Evolutionary conservation across 1,140 invertebrate species (phyloP).

Genomic region (Anastrepha ludens): DNA sequence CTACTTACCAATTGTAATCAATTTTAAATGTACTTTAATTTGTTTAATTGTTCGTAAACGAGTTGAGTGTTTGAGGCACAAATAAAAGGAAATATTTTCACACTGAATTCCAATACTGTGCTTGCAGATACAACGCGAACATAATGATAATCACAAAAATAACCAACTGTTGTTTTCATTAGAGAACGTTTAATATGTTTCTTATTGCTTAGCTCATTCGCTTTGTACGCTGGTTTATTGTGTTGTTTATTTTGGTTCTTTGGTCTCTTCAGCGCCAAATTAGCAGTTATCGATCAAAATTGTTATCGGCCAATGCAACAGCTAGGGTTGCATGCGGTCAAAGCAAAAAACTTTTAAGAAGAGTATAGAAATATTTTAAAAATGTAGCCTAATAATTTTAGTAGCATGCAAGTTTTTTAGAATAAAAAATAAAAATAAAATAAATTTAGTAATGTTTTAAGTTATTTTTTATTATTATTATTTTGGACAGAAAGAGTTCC

Average conservation of each 20-base stretch:
- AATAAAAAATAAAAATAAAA: no score
- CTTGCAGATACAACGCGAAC: background rate
- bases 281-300: background rate
- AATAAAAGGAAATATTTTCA: background rate
- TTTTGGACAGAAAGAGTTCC: no score
- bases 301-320: background rate
- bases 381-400: no score
- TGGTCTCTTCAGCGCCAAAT: constrained; percentile 6
- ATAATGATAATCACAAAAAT: background rate
- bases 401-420: no score
- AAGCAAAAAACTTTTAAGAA: no score
- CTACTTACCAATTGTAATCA: constrained; percentile 13
- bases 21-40: background rate
- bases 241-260: constrained; percentile 26
- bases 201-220: background rate
- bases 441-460: no score
- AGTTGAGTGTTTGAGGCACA: background rate
- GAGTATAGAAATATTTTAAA: no score
- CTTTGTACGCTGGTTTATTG: constrained; percentile 9
- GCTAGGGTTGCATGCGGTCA: background rate
- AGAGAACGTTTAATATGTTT: no score
- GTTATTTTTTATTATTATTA: no score
- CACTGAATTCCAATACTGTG: background rate
- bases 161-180: constrained; percentile 26
- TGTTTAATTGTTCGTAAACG: background rate